Evolutionary conservation across 2,797 vertebrate species (phyloP).

Genomic region (Percopsis omiscomaycus): DNA sequence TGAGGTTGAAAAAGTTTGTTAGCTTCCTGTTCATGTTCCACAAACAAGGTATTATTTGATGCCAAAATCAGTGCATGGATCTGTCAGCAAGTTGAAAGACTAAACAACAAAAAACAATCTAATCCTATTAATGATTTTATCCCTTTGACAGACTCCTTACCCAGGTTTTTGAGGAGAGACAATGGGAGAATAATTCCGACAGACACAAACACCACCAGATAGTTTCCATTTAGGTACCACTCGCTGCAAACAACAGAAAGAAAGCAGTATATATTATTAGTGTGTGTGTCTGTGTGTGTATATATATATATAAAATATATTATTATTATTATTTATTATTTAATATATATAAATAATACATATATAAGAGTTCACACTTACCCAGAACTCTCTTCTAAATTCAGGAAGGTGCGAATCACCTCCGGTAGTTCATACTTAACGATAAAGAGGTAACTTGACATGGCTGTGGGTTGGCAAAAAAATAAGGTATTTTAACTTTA

Average conservation of each 20-base stretch:
- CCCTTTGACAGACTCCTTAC: slow-evolving; percentile 68
- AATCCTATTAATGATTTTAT: too few relatives aligned
- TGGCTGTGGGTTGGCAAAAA: slow-evolving; percentile 76
- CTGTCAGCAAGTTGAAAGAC: neutral
- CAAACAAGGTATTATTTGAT: too few relatives aligned
- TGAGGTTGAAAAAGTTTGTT: too few relatives aligned
- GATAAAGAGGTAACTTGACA: slow-evolving; percentile 99
- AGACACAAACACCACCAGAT: slow-evolving; percentile 92
- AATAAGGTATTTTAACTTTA: neutral
- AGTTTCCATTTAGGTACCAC: slow-evolving; percentile 97
- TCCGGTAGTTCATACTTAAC: slow-evolving; percentile 99
- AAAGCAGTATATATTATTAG: neutral
- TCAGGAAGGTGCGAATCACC: slow-evolving; percentile 89
- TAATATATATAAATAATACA: neutral
- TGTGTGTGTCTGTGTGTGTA: too few relatives aligned
- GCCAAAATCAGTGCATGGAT: too few relatives aligned
- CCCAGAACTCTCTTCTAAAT: slow-evolving; percentile 87
- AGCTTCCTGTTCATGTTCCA: too few relatives aligned
- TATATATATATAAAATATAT: too few relatives aligned
- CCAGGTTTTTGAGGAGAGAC: slow-evolving; percentile 92
- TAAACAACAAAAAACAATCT: too few relatives aligned
- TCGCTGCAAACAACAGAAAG: neutral
- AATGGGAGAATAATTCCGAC: slow-evolving; percentile 92
- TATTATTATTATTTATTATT: too few relatives aligned
- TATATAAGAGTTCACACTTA: slow-evolving; percentile 63